phyloP scores from a whole-genome alignment of 2,888 invertebrate genomes.

The Andrena camellia region DNA sequence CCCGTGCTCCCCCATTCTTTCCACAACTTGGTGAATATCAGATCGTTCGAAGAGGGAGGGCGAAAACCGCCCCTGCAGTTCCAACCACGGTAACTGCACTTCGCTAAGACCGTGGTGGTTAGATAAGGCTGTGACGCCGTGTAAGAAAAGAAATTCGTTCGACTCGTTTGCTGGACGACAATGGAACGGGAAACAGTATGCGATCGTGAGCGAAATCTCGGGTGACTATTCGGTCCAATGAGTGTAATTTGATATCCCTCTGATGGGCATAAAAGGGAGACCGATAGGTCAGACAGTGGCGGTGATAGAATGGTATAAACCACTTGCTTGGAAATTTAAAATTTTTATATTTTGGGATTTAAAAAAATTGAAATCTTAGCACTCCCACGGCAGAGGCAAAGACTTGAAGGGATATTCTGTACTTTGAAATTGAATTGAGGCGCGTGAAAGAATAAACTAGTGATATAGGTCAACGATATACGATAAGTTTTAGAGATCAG shows the following conservation, averaged over 20 bases:
- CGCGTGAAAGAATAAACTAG: not conserved
- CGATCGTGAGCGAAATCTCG: not conserved
- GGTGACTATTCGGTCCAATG: not conserved
- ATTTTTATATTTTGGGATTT: not conserved
- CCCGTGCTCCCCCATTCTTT: slow-evolving; percentile 53
- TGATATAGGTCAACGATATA: not conserved
- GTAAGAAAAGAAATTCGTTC: slow-evolving; percentile 28
- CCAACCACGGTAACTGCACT: slow-evolving; percentile 63
- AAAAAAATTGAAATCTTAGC: not conserved
- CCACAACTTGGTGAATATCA: slow-evolving; percentile 75
- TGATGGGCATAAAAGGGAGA: not conserved
- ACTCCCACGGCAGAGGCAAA: too few species aligned
- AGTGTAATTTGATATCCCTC: not conserved
- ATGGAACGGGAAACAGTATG: slow-evolving; percentile 20
- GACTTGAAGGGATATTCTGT: not conserved
- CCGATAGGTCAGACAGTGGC: too few species aligned
- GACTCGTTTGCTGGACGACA: slow-evolving; percentile 36
- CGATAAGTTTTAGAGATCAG: not conserved
- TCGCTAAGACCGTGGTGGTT: slow-evolving; percentile 52
- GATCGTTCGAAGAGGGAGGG: slow-evolving; percentile 62
- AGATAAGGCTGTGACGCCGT: slow-evolving; percentile 59
- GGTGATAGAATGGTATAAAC: too few species aligned
- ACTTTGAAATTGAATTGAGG: not conserved
- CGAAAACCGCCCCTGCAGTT: slow-evolving; percentile 56
- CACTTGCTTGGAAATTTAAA: too few species aligned